Conservation (phyloP, 2,113 vertebrate genomes). For the Myotis davidii region DNA sequence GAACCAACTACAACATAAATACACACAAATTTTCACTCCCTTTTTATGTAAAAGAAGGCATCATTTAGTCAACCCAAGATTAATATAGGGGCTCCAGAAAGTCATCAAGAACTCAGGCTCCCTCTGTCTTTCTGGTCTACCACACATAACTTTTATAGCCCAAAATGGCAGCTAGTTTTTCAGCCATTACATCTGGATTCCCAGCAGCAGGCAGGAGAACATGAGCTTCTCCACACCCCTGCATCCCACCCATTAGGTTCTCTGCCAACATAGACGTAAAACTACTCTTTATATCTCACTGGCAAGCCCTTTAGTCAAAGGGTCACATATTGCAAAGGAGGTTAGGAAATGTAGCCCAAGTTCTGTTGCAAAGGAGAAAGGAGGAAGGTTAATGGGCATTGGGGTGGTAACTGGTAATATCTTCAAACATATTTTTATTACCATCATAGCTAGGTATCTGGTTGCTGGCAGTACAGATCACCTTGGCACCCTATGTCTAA, state of each 20-base stretch:
- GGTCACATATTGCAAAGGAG: background rate
- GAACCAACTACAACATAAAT: background rate
- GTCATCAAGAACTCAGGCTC: background rate
- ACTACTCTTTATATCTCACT: background rate
- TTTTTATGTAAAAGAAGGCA: background rate
- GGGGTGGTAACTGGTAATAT: background rate
- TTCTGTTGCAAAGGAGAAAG: background rate
- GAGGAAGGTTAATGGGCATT: background rate
- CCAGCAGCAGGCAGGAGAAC: background rate
- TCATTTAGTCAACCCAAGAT: background rate
- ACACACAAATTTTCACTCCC: background rate
- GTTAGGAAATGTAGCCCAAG: background rate
- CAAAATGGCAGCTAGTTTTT: background rate
- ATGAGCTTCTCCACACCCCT: background rate
- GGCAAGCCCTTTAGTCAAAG: background rate
- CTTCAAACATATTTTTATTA: constrained; percentile 8
- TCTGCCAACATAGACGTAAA: background rate
- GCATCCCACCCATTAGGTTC: background rate
- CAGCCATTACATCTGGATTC: background rate
- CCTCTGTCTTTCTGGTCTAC: background rate
- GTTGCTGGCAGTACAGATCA: background rate
- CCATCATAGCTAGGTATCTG: background rate
- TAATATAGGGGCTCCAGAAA: background rate
- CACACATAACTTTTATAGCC: background rate
- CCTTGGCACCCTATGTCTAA: background rate